phyloP scores from a whole-genome alignment of 92 coral and sea anemone species.

The Meandrina meandrites region DNA sequence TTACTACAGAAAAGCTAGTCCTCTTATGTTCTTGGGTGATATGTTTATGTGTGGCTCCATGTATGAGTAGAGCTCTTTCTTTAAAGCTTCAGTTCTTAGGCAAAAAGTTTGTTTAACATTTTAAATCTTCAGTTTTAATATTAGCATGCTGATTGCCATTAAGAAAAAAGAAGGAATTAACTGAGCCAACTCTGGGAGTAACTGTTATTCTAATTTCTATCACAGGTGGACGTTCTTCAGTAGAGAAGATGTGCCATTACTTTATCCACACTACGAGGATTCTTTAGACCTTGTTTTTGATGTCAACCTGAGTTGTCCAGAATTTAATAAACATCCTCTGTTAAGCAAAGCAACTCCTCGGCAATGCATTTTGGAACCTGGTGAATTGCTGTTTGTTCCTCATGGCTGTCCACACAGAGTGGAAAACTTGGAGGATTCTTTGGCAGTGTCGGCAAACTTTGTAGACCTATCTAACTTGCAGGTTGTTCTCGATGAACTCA shows the following conservation, averaged over 20 bases:
- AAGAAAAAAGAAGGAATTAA: not conserved
- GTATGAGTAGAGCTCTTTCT: not conserved
- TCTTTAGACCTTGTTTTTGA: conserved; percentile 63
- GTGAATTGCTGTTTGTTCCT: conserved; percentile 71
- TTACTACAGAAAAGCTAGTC: not conserved
- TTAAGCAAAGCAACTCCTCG: conserved; percentile 51
- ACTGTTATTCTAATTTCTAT: not conserved
- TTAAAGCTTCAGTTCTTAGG: not conserved
- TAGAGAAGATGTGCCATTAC: conserved; percentile 59
- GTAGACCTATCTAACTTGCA: conserved; percentile 63
- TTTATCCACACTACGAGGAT: conserved; percentile 71
- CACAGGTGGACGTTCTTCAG: conserved; percentile 65
- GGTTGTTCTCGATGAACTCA: conserved; percentile 53
- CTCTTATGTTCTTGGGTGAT: not conserved
- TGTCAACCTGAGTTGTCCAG: conserved; percentile 58
- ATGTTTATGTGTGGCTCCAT: not conserved
- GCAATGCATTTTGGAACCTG: conserved; percentile 65
- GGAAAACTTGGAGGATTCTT: conserved; percentile 75
- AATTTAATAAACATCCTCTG: conserved; percentile 65
- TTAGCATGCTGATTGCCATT: not conserved
- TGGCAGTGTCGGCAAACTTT: conserved; percentile 59
- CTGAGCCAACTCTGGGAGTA: not conserved
- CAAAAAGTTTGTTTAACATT: not conserved
- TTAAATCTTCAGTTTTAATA: not conserved
- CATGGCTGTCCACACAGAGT: conserved; percentile 67